Evolutionary conservation across 2,888 invertebrate species (phyloP).

Genomic region (Agriopis leucophaearia): DNA sequence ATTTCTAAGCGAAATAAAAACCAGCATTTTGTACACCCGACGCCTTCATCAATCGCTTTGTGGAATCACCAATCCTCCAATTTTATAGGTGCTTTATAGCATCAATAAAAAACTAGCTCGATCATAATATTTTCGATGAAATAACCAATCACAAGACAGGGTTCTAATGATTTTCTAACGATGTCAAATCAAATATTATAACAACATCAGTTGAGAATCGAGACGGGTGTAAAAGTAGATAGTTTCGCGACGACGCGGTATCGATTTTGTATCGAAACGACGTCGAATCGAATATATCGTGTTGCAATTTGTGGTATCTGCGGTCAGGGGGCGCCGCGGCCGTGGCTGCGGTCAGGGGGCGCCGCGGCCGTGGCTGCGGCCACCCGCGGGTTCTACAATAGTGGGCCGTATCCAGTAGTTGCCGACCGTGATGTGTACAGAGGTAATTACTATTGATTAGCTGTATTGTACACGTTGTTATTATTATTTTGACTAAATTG

Average conservation of each 20-base stretch:
- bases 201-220: conserved; percentile 10
- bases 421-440: conserved; percentile 24
- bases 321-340: conserved; percentile 57
- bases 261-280: conserved; percentile 64
- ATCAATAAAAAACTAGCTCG: too few relatives aligned
- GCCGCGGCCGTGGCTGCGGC: conserved; percentile 46
- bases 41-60: too few relatives aligned
- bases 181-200: conserved; percentile 17
- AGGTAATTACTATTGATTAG: conserved; percentile 31
- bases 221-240: conserved; percentile 31
- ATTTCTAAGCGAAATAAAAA: too few relatives aligned
- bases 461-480: conserved; percentile 17
- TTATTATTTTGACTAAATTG: conserved; percentile 9
- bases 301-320: conserved; percentile 64
- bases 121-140: neutral
- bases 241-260: conserved; percentile 39
- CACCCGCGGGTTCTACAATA: conserved; percentile 58
- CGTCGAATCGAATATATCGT: conserved; percentile 51
- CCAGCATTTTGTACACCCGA: too few relatives aligned
- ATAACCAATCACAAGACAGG: neutral
- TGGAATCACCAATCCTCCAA: too few relatives aligned
- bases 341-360: conserved; percentile 34
- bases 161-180: neutral
- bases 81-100: too few relatives aligned
- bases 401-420: conserved; percentile 42